phyloP scores from a whole-genome alignment of 2,113 vertebrate species.

The Carettochelys insculpta region DNA sequence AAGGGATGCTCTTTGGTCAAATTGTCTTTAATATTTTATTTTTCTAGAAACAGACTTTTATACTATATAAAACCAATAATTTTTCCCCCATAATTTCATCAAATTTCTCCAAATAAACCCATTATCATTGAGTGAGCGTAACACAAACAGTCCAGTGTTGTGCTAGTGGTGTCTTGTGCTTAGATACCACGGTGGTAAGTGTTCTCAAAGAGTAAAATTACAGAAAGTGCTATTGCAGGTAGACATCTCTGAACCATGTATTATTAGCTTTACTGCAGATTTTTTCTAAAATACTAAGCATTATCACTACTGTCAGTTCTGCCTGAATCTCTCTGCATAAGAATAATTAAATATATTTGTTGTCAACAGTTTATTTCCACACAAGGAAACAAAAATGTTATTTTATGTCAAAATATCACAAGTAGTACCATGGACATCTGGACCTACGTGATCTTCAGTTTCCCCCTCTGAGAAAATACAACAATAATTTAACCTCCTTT shows the following conservation, averaged over 20 bases:
- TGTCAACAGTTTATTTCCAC: background rate
- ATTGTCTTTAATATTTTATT: background rate
- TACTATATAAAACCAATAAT: background rate
- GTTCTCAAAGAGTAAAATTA: background rate
- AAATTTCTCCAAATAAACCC: background rate
- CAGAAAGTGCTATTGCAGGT: background rate
- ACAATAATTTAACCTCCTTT: background rate
- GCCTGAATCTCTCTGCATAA: background rate
- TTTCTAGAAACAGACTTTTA: background rate
- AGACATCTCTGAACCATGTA: background rate
- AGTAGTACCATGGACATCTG: background rate
- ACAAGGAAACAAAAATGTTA: background rate
- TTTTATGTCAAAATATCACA: background rate
- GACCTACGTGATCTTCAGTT: background rate
- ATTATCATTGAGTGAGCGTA: background rate
- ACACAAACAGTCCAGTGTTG: background rate
- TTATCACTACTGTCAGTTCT: background rate
- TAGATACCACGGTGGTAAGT: background rate
- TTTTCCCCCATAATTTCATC: background rate
- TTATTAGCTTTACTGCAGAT: background rate
- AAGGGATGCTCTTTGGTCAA: constrained; percentile 5
- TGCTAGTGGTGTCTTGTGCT: background rate
- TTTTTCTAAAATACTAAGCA: background rate
- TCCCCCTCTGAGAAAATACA: background rate
- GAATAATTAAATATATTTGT: background rate